Base-by-base conservation (phyloP, 2,113 vertebrate species). In the Trochalopteron elliotii region DNA sequence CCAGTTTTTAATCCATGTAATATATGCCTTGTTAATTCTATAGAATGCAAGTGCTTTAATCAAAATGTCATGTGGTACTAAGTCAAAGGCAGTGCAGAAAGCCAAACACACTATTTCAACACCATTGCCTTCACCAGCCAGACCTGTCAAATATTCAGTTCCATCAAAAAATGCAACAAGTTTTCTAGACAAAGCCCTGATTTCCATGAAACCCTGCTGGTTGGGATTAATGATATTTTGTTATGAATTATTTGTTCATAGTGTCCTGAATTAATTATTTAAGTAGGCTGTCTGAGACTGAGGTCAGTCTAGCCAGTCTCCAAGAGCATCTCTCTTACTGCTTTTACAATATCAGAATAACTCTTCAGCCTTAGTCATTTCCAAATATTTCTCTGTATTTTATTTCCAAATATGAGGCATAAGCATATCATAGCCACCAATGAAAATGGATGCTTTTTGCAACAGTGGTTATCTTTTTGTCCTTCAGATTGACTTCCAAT, bases 201-300 rank as follows among this genome's bases (percentile, higher is more conserved):
- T 91, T 84, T 96, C 77, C 87, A 75, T 27, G 28, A 90, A 91
- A 64, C 77, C 31, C 4, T 64, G 40, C 11, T 95, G 37, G 21
- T 65, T 81, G 47, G 24, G 47, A 70, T 93, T 94, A 95, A 97
- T 95, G 89, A 18, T 92, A 77, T 83, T 92, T 97, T 93, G 68
- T 39, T 90, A 67, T 95, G 90, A 96, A 85, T 95, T 93, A 90
- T 95, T 94, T 94, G 83, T 96, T 94, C 56, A 47, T 23, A 67
- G 89, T 74, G 55, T 74, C 86, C 33, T 68, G 45, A 96, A 97
- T 96, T 92, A 88, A 95, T 96, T 89, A 97, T 95, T 97, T 55
- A 96, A 90, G 92, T 77, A 90, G 83, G 28, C 85, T 83, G 90
- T 94, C 94, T 96, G 90, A 71, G 76, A 67, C 92, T 50, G 89